A percentile compares a stretch with the other conserved stretches of the same genome.
phyloP scores from a whole-genome alignment of 2,113 vertebrate species.

The Alligator mississippiensis region DNA sequence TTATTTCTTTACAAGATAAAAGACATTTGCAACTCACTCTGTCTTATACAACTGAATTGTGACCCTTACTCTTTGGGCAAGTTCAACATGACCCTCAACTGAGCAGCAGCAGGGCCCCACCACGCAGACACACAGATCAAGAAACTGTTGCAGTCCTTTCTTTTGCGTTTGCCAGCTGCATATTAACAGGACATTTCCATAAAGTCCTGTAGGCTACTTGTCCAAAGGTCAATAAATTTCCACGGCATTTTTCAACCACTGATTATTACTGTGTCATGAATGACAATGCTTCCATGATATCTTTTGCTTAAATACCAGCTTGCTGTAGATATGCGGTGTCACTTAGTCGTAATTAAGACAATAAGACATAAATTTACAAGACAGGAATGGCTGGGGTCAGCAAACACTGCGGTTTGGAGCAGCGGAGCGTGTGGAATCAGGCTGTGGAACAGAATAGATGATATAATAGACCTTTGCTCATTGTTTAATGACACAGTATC shows the following conservation, averaged over 20 bases:
- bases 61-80: neutral
- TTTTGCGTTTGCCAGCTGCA: neutral
- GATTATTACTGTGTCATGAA: accelerated
- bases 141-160: neutral
- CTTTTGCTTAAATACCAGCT: accelerated
- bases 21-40: neutral
- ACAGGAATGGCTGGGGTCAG: neutral
- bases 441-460: accelerated
- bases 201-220: accelerated
- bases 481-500: accelerated
- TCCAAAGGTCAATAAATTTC: neutral
- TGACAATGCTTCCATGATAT: accelerated
- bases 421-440: accelerated
- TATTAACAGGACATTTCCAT: accelerated
- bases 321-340: neutral
- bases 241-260: accelerated
- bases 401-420: neutral
- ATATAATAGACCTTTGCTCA: accelerated
- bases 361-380: neutral
- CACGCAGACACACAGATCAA: accelerated
- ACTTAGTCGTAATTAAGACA: accelerated
- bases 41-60: neutral
- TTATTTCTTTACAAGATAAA: neutral
- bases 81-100: neutral
- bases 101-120: neutral